Evolutionary conservation across 2,888 invertebrate genomes (phyloP), one percentile per base, ranked within the genome.

Genomic region (Bimastos eiseni): DNA sequence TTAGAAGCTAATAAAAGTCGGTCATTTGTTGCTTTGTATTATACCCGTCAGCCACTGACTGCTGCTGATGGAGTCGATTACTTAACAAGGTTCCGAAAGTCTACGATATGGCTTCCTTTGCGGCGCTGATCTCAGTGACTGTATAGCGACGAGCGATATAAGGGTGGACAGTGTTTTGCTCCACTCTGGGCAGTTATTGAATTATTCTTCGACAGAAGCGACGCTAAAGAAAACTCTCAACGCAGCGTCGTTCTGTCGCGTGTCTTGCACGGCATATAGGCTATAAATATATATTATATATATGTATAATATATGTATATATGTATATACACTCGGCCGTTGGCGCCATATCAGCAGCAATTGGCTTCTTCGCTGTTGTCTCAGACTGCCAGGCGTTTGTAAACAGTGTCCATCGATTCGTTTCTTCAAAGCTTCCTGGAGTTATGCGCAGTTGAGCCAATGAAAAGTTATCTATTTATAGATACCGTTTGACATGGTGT

Each of bases 391-490:
- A 70, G 70, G 70, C 70, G 70, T 70, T 70, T n/a, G 70, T 70
- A 70, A 70, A 70, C 70, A 70, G 70, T 70, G 70, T 70, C 70
- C 17, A 70, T 70, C n/a, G 70, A 70, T 70, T 70, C n/a, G 70
- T 70, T n/a, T 70, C 70, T n/a, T 70, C 70, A 70, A 70, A 70
- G 70, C 1, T 70, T 70, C 70, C n/a, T 70, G 30, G 70, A 70
- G n/a, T n/a, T 70, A n/a, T 70, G n/a, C 30, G 70, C n/a, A n/a
- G 30, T 70, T n/a, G n/a, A 70, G 70, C n/a, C 70, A 30, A 70
- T n/a, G 70, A 70, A n/a, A n/a, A 6, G 30, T n/a, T 70, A n/a
- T 70, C 70, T 70, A 70, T 70, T 70, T 70, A 70, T 70, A 70
- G n/a, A 30, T n/a, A n/a, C n/a, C n/a, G n/a, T n/a, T n/a, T n/a